Conservation (phyloP, 2,113 vertebrate genomes). For the Globicephala melas region DNA sequence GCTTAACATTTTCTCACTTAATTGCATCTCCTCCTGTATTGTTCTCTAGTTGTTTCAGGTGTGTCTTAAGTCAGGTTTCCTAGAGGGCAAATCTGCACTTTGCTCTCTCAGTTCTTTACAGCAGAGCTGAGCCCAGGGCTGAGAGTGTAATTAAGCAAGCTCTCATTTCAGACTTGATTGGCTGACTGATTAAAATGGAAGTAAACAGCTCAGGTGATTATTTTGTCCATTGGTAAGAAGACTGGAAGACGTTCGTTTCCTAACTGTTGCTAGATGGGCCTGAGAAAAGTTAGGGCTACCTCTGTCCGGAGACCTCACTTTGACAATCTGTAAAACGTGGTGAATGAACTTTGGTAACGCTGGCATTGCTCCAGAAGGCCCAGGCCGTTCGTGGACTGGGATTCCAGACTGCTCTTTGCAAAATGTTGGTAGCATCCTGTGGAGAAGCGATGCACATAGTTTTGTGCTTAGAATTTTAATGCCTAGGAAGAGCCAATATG, state of each 20-base stretch:
- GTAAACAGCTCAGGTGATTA: slow-evolving; percentile 44
- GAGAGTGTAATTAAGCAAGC: slow-evolving; percentile 30
- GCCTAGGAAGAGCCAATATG: slow-evolving; percentile 36
- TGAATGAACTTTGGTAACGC: neutral
- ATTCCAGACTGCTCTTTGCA: neutral
- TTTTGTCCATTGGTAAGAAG: slow-evolving; percentile 28
- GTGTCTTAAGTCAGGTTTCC: slow-evolving; percentile 13
- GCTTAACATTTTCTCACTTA: slow-evolving; percentile 3
- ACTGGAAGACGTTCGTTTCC: neutral
- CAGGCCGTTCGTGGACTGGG: neutral
- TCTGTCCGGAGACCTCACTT: neutral
- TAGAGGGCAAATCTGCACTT: neutral
- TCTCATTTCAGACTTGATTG: slow-evolving; percentile 59
- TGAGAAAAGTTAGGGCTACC: neutral
- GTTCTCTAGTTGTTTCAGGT: slow-evolving; percentile 35
- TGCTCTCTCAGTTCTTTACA: neutral
- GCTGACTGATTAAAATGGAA: slow-evolving; percentile 57
- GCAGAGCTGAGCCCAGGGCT: neutral
- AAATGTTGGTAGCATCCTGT: neutral
- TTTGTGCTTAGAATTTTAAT: slow-evolving; percentile 73
- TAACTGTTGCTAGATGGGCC: neutral
- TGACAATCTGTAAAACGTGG: neutral
- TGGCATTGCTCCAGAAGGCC: neutral
- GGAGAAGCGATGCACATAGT: neutral
- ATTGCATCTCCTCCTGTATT: neutral